phyloP scores from a whole-genome alignment of 1,140 invertebrate genomes.

The Philotrypesis tridentata region DNA sequence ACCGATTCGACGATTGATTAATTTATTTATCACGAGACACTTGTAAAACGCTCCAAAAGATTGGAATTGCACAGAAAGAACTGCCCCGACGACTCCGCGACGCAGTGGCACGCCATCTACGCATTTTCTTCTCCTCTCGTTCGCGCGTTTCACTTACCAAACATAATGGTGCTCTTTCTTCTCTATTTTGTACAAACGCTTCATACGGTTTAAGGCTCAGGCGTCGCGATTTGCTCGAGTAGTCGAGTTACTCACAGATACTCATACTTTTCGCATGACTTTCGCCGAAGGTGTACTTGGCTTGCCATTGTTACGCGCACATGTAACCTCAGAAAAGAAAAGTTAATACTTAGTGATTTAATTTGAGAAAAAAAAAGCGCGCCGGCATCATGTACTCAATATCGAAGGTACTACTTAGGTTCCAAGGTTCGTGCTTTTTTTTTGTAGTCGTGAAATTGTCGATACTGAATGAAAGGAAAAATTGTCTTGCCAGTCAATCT shows the following conservation, averaged over 20 bases:
- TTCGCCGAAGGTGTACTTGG: slow-evolving; percentile 23
- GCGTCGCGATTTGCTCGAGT: not conserved
- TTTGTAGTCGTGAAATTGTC: slow-evolving; percentile 35
- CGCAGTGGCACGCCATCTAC: slow-evolving; percentile 39
- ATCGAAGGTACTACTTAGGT: slow-evolving; percentile 57
- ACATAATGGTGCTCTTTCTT: slow-evolving; percentile 45
- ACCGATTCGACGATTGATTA: slow-evolving; percentile 35
- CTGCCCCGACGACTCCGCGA: slow-evolving; percentile 15
- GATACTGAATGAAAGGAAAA: not conserved
- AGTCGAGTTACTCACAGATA: not conserved
- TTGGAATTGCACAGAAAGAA: slow-evolving; percentile 49
- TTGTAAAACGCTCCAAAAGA: slow-evolving; percentile 54
- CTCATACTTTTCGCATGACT: not conserved
- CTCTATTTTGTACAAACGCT: slow-evolving; percentile 34
- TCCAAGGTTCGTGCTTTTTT: slow-evolving; percentile 59
- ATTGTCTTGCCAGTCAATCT: slow-evolving; percentile 47
- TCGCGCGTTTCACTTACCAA: not conserved
- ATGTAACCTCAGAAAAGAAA: slow-evolving; percentile 24
- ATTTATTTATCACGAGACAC: slow-evolving; percentile 47
- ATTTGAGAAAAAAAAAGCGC: slow-evolving; percentile 38
- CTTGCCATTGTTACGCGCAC: slow-evolving; percentile 43
- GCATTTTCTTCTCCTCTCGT: slow-evolving; percentile 36
- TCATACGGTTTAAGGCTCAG: not conserved
- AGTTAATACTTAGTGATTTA: slow-evolving; percentile 22
- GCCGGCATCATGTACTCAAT: slow-evolving; percentile 54